Percentiles rank a stretch among this genome's conserved stretches.
These are phyloP conservation scores for Pedetes capensis DNA, from an alignment of 2,113 vertebrate species.

Conservation along the genomic window DNA sequence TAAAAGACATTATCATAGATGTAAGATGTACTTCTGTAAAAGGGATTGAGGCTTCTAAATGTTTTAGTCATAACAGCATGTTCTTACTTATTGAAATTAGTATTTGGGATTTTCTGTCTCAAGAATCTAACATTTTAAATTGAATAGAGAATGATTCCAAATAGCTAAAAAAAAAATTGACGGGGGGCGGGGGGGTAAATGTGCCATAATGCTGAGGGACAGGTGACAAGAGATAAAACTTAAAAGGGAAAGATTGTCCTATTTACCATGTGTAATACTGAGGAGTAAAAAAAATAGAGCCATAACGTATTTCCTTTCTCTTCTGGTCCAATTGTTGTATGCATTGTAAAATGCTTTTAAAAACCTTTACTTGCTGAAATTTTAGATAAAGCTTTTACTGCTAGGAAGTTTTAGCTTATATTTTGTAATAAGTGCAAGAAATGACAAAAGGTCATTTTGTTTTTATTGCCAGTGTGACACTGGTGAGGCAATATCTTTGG, in stretches of 20 bases:
- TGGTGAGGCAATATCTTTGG: too few relatives aligned
- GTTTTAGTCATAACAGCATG: neutral
- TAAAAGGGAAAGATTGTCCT: neutral
- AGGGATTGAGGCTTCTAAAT: neutral
- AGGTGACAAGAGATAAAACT: neutral
- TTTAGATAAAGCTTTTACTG: neutral
- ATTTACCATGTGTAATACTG: neutral
- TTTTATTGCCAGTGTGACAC: neutral
- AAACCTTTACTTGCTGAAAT: neutral
- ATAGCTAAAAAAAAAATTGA: neutral
- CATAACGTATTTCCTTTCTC: accelerated
- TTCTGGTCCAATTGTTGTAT: neutral
- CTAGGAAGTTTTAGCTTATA: neutral
- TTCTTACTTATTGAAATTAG: neutral
- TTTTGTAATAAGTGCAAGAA: neutral
- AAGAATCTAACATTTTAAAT: neutral
- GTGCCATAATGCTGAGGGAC: neutral
- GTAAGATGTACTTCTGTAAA: neutral
- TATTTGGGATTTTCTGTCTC: neutral
- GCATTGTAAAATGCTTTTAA: neutral
- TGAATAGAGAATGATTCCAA: neutral
- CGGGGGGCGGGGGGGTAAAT: neutral
- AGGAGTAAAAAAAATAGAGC: neutral
- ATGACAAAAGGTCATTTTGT: neutral
- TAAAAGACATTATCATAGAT: neutral